Base-by-base conservation (phyloP, 2,113 vertebrate genomes). In the Lampris incognitus region DNA sequence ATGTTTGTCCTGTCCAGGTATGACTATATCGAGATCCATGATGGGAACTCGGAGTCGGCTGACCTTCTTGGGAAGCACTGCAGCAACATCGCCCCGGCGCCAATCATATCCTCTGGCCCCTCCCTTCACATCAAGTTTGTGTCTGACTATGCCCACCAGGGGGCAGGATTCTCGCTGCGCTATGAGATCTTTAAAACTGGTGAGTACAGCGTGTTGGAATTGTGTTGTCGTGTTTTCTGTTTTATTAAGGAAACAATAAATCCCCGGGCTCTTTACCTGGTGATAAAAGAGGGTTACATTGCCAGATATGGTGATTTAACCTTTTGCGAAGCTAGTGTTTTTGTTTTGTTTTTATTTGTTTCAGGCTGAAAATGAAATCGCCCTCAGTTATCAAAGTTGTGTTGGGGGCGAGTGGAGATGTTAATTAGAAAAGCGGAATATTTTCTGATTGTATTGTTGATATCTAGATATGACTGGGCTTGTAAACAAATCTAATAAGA, bases 111-210 rank as follows among this genome's bases (percentile, higher is more conserved):
- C 36, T 98, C 98, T 0, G 97, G 98, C 11, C 95, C 97, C 0
- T 92, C 95, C 36, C 95, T 99, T 13, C 96, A 96, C 78, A 98
- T 99, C 91, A 98, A 96, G 82, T 99, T 99, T 85, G 97, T 96
- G 4, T 99, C 98, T 0, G 98, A 99, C 91, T 99, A 99, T 0
- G 98, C 97, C n/a, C 95, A 98, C 83, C 98, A 99, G 90, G 97
- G 97, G 55, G 97, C 98, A 0, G 98, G 98, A 75, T 99, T 99
- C 91, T 99, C 97, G 0, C 95, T 99, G 76, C 97, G 98, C 85
- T 99, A 99, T 0, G 98, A 99, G 92, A 98, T 99, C 95, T 97
- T 95, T 89, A 98, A 98, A 92, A 99, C 98, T 66, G 98, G 98
- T 99, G 69, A 94, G 93, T 85, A 4, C 1, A 66, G n/a, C 9